phyloP scores from a whole-genome alignment of 1,140 invertebrate species.

The Nasonia vitripennis region DNA sequence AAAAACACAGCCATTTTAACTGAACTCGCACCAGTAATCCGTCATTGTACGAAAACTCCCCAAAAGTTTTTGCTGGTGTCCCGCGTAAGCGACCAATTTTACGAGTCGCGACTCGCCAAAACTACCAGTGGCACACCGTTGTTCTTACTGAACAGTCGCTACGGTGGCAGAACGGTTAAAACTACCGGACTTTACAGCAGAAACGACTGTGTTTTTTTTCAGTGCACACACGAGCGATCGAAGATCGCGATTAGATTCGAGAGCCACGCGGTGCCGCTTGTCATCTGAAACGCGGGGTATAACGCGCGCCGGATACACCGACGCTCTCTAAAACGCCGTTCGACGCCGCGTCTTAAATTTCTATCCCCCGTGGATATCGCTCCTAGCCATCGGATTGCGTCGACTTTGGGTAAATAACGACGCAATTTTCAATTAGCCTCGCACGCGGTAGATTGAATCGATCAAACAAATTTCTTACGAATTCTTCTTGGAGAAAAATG shows the following conservation, averaged over 20 bases:
- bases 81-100: too few species aligned
- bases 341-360: not conserved
- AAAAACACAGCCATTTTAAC: too few species aligned
- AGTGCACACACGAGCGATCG: not conserved
- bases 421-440: not conserved
- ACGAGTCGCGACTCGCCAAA: too few species aligned
- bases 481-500: not conserved
- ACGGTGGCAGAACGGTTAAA: too few species aligned
- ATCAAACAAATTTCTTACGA: not conserved
- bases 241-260: conserved; percentile 42
- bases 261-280: conserved; percentile 26
- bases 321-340: not conserved
- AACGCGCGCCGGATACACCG: not conserved
- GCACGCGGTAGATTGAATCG: not conserved
- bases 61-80: too few species aligned
- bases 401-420: not conserved
- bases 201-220: too few species aligned
- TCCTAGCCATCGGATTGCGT: not conserved
- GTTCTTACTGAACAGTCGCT: too few species aligned
- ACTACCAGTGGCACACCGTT: too few species aligned
- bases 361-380: not conserved
- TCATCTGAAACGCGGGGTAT: conserved; percentile 17
- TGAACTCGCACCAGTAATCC: too few species aligned
- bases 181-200: too few species aligned
- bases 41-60: too few species aligned